Percentiles rank a stretch among this genome's conserved stretches.
These are phyloP conservation scores for Pycnomerus fuliginosus DNA, from an alignment of 2,888 invertebrate species.

Conservation along the genomic window DNA sequence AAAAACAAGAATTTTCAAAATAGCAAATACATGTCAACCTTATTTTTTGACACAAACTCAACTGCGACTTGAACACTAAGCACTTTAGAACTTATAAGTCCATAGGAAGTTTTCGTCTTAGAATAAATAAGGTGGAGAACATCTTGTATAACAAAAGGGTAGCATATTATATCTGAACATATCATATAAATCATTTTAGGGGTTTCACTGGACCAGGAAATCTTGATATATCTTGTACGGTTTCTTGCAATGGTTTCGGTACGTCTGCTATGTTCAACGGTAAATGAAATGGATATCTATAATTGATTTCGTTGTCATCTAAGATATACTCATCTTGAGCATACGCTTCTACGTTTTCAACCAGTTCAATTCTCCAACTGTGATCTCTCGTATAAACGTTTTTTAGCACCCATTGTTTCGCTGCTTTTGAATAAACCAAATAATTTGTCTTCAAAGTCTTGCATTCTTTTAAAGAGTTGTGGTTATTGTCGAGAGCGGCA, in stretches of 20 bases:
- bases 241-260: not conserved
- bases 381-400: not conserved
- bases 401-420: constrained; percentile 1
- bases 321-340: not conserved
- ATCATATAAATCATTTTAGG: not conserved
- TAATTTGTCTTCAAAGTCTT: not conserved
- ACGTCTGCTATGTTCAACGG: not conserved
- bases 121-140: not conserved
- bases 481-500: not conserved
- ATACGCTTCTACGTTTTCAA: not conserved
- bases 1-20: no score
- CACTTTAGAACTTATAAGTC: not conserved
- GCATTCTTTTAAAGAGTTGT: not conserved
- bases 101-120: not conserved
- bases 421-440: not conserved
- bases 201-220: no score
- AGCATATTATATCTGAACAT: no score
- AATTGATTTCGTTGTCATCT: not conserved
- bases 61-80: not conserved
- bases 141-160: not conserved
- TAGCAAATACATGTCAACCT: no score
- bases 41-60: no score
- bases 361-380: not conserved
- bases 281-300: not conserved
- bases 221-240: not conserved